phyloP scores from a whole-genome alignment of 2,113 vertebrate species.

The Sphaerodactylus townsendi region DNA sequence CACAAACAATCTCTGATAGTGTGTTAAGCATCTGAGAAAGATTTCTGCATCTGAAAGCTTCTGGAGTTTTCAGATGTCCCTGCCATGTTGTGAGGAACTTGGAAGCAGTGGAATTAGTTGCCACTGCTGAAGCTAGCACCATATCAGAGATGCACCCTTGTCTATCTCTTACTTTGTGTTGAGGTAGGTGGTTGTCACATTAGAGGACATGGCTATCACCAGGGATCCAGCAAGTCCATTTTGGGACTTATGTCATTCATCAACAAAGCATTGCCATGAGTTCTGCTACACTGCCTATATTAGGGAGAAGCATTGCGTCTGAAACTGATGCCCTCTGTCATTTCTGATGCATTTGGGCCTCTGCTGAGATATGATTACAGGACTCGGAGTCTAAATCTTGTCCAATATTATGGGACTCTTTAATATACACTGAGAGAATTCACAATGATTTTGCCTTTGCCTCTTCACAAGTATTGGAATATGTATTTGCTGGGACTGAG shows the following conservation, averaged over 20 bases:
- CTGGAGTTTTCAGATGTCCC: neutral
- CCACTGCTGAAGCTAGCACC: too few species aligned
- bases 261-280: neutral
- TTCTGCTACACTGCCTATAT: neutral
- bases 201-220: neutral
- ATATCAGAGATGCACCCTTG: neutral
- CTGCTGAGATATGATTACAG: neutral
- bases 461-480: neutral
- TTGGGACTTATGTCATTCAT: neutral
- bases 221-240: neutral
- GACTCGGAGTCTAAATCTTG: neutral
- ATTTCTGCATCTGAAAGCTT: neutral
- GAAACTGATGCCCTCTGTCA: neutral
- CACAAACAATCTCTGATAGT: too few species aligned
- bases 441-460: neutral
- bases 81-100: too few species aligned
- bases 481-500: neutral
- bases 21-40: neutral
- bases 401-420: neutral
- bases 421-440: neutral
- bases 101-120: too few species aligned
- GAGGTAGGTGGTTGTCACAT: neutral
- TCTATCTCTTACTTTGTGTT: neutral
- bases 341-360: neutral
- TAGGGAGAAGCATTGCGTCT: neutral